Evolutionary conservation across 2,113 vertebrate genomes (phyloP).

Genomic region (Hemicordylus capensis): DNA sequence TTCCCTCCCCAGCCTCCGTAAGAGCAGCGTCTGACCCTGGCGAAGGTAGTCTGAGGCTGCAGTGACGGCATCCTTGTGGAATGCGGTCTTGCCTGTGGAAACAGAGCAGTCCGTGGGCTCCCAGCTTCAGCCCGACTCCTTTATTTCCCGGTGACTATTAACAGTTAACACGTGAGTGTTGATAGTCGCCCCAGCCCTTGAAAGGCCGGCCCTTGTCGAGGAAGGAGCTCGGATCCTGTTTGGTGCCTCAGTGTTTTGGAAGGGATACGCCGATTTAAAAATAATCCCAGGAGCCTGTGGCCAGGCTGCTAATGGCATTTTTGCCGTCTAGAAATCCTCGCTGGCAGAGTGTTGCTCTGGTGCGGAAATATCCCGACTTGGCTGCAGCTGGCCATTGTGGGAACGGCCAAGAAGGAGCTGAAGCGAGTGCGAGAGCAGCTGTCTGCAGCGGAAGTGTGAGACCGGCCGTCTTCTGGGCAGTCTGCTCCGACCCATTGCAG

Average conservation of each 20-base stretch:
- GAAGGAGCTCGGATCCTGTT: background rate
- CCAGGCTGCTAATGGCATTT: background rate
- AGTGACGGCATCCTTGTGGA: constrained; percentile 51
- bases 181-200: background rate
- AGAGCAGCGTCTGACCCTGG: constrained; percentile 29
- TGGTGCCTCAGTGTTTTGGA: background rate
- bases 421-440: constrained; percentile 16
- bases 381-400: constrained; percentile 44
- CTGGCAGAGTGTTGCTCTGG: background rate
- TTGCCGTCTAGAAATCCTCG: background rate
- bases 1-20: constrained; percentile 42
- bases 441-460: background rate
- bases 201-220: background rate
- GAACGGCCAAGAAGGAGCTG: constrained; percentile 34
- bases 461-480: background rate
- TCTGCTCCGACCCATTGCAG: background rate
- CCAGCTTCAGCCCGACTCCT: background rate
- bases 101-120: constrained; percentile 4
- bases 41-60: constrained; percentile 39
- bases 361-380: background rate
- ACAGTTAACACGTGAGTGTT: background rate
- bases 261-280: background rate
- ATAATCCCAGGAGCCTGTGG: background rate
- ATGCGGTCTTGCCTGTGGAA: constrained; percentile 66
- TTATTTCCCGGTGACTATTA: background rate